Evolutionary conservation across 2,888 invertebrate species (phyloP).

Genomic region (Lochmaea crataegi): DNA sequence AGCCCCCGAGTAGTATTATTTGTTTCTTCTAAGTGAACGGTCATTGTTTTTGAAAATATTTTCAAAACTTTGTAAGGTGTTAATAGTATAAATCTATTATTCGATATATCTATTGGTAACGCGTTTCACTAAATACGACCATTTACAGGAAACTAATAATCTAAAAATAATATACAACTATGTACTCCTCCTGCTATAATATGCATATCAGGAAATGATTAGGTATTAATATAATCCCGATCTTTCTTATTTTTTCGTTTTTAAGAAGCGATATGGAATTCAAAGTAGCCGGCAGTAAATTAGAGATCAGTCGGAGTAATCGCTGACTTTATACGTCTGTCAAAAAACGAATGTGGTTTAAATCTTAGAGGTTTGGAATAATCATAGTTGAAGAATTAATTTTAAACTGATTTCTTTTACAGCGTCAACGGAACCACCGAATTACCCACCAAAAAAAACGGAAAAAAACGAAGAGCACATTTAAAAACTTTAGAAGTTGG

Average conservation of each 20-base stretch:
- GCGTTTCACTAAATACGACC: too few relatives aligned
- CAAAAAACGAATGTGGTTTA: conserved; percentile 25
- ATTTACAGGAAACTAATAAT: too few relatives aligned
- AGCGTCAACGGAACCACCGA: background rate
- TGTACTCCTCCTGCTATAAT: too few relatives aligned
- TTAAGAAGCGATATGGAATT: conserved; percentile 22
- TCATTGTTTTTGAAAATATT: too few relatives aligned
- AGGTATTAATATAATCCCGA: background rate
- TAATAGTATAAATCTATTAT: too few relatives aligned
- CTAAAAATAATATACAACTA: too few relatives aligned
- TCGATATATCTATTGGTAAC: too few relatives aligned
- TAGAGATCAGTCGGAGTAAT: conserved; percentile 13
- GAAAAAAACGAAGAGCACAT: conserved; percentile 7
- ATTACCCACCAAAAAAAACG: background rate
- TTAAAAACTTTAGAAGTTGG: too few relatives aligned
- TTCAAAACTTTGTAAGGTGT: too few relatives aligned
- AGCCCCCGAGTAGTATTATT: too few relatives aligned
- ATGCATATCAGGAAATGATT: background rate
- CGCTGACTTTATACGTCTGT: conserved; percentile 23
- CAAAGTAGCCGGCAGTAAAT: conserved; percentile 10
- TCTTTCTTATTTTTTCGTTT: conserved; percentile 10
- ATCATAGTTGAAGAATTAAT: background rate
- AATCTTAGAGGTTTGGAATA: conserved; percentile 11
- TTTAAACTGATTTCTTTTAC: conserved; percentile 10
- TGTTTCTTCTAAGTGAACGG: too few relatives aligned